Percentiles rank a stretch among this genome's conserved stretches.
These are phyloP conservation scores for Hippasteria phrygiana DNA, from an alignment of 53 echinoderm and acorn worm species.

Conservation along the genomic window DNA sequence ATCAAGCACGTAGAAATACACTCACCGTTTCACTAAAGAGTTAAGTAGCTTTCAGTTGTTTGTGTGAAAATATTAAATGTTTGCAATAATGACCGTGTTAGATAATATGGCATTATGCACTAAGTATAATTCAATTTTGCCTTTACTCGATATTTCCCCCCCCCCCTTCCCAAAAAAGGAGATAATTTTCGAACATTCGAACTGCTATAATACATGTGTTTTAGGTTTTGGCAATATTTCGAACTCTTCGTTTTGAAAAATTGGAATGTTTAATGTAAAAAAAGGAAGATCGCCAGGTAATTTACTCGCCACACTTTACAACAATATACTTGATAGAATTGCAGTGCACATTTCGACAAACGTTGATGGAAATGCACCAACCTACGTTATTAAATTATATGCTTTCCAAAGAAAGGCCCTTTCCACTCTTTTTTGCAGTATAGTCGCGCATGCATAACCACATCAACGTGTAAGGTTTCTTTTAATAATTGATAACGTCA, in stretches of 20 bases:
- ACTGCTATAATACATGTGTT: no score
- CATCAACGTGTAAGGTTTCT: neutral
- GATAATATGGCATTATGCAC: neutral
- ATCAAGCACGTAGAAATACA: neutral
- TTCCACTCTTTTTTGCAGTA: neutral
- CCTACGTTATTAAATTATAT: neutral
- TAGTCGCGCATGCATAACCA: neutral
- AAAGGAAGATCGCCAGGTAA: no score
- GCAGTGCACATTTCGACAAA: no score
- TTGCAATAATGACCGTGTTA: neutral
- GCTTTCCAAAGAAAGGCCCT: neutral
- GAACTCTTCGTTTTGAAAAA: no score
- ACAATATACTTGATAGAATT: no score
- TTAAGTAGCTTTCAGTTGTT: neutral
- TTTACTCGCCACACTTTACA: no score
- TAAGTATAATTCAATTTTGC: no score
- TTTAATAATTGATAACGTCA: neutral
- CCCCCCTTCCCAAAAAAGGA: no score
- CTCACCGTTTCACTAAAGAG: neutral
- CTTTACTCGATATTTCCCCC: no score
- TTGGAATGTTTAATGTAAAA: no score
- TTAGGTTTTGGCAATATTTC: no score
- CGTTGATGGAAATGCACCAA: neutral
- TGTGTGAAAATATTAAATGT: neutral
- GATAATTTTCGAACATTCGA: no score